Evolutionary conservation across 2,113 vertebrate species (phyloP), one percentile per base, ranked within the genome.

Genomic region (Gambusia affinis): DNA sequence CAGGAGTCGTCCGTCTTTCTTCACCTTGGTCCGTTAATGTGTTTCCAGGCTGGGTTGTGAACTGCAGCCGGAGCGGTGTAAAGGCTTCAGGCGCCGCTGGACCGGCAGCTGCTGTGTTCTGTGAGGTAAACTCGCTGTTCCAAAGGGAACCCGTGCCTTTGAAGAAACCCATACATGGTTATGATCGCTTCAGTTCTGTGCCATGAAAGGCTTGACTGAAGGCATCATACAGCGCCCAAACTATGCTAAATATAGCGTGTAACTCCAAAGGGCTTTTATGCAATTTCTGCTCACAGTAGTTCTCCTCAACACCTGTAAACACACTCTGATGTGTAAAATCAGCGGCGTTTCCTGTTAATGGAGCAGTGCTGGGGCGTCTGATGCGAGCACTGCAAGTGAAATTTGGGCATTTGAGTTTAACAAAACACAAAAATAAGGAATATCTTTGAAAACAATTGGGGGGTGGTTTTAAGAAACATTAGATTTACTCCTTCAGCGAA

Each of bases 251-350:
- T 74, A 60, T 66, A 74, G 72, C 47, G n/a, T 54, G 31, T 8
- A 74, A 39, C 63, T 74, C 72, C 63, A 62, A 65, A 74, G 29
- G 42, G 33, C 42, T 42, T 81, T 63, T 60, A 72, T 64, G 17
- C 31, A 12, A 0, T 33, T 66, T 73, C 11, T 57, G 6, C 51
- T 54, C 47, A 73, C 70, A 73, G 35, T 68, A 47, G 70, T 60
- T 35, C 42, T 68, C 61, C 51, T 30, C 73, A 33, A 64, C 69
- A 76, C 70, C 60, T 73, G 44, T 72, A 81, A 76, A 81, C 74
- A 37, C 60, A 60, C 47, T 72, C 76, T 77, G 80, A 81, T 76
- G 80, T 76, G 1, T 57, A 37, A 51, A 73, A 73, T 66, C 37
- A 74, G 12, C 30, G 44, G 35, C 24, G 10, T 67, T 81, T 0